Base-by-base conservation (phyloP, 2,113 vertebrate species). In the Catharus bicknelli region DNA sequence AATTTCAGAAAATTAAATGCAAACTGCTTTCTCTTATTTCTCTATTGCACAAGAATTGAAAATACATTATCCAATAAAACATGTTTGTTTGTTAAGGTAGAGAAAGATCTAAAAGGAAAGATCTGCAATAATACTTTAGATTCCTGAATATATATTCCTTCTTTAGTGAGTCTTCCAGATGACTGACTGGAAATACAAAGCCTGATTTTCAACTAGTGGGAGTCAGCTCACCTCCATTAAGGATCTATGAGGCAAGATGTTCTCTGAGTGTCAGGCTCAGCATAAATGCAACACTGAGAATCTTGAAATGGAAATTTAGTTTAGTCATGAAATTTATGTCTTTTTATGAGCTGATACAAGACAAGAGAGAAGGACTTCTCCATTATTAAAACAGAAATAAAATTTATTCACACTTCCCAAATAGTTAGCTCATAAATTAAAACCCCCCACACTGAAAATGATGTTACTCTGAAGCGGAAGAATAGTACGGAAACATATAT, bases 371-470 rank as follows among this genome's bases (percentile, higher is more conserved):
- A 88, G 4, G 40, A 61, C 16, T 72, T 83, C 14, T 5, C 8
- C 4, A 9, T 68, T 68, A 48, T 8, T 66, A 83, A 78, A 83
- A 59, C 2, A 8, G 27, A 72, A 83, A 63, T 43, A 70, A 83
- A 83, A 77, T 64, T 32, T 40, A 57, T 20, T 64, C 9, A 26
- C 17, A 29, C 4, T 36, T 83, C 13, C 8, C 9, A 78, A 88
- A 48, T 2, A 40, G 20, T 32, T 53, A 86, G 10, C 17, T 73
- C 18, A 53, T 30, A 45, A 79, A 43, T 11, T 9, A 36, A 55
- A 61, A 63, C 30, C 11, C 7, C 23, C 48, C 10, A 20, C 34
- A 18, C 6, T 1, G 5, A 72, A 78, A 78, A 59, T 16, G 0
- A 55, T 55, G 16, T 57, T 81, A 45, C 17, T 62, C 20, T 70